Percentiles rank a stretch among this genome's conserved stretches.
These are phyloP conservation scores for Orchesella flavescens DNA, from an alignment of 2,888 invertebrate genomes.

Conservation along the genomic window DNA sequence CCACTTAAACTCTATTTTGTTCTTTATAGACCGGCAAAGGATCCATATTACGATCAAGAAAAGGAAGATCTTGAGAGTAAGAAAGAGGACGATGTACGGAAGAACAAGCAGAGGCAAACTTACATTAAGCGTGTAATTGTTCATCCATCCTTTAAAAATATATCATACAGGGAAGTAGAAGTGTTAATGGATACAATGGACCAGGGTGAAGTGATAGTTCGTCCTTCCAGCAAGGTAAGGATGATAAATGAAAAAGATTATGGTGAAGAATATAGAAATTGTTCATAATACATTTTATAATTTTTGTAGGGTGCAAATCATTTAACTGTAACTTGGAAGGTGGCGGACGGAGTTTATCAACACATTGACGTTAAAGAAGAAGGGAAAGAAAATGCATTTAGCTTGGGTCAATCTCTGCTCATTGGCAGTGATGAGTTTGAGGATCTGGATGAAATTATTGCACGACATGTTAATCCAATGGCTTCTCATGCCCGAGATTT, in stretches of 20 bases:
- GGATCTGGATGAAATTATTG: slow-evolving; percentile 99
- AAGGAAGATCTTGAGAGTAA: slow-evolving; percentile 86
- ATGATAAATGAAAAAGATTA: neutral
- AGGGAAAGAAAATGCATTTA: slow-evolving; percentile 96
- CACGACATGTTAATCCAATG: slow-evolving; percentile 97
- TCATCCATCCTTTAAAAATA: slow-evolving; percentile 97
- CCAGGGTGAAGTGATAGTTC: slow-evolving; percentile 95
- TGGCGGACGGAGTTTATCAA: slow-evolving; percentile 92
- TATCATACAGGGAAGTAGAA: slow-evolving; percentile 93
- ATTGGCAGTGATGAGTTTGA: slow-evolving; percentile 94
- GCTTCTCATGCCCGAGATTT: slow-evolving; percentile 93
- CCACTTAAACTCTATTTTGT: neutral
- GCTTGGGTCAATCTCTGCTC: slow-evolving; percentile 89
- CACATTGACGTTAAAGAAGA: slow-evolving; percentile 97
- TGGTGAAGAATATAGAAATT: too few species aligned
- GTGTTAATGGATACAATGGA: slow-evolving; percentile 93
- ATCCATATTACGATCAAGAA: slow-evolving; percentile 92
- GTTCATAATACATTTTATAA: too few species aligned
- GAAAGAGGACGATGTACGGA: slow-evolving; percentile 86
- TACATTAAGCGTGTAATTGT: slow-evolving; percentile 94
- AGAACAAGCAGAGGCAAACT: slow-evolving; percentile 86
- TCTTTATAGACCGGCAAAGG: slow-evolving; percentile 83
- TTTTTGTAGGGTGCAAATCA: slow-evolving; percentile 85
- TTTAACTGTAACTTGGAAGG: slow-evolving; percentile 99
- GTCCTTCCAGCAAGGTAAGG: slow-evolving; percentile 89